These are phyloP conservation scores for Carcharodon carcharias DNA, from an alignment of 2,797 vertebrate genomes.

Conservation along the genomic window DNA sequence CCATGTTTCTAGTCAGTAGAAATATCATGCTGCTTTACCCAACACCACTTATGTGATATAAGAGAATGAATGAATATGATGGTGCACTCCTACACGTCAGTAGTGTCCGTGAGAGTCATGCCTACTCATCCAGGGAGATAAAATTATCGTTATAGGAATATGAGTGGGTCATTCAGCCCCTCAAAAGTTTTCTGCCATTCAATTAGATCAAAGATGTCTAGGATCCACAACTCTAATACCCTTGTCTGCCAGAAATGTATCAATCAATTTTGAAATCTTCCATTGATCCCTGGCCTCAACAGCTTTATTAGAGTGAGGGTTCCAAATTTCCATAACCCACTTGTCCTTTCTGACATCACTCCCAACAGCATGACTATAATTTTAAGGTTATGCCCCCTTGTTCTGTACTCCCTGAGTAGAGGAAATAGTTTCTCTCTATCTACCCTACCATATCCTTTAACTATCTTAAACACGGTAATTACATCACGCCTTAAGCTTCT, in stretches of 20 bases:
- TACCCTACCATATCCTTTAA: neutral
- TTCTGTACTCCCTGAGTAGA: neutral
- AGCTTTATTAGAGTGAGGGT: no score
- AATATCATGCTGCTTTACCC: no score
- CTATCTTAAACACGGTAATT: neutral
- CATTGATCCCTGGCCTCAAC: neutral
- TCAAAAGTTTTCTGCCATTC: neutral
- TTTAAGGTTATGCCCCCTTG: neutral
- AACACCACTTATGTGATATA: no score
- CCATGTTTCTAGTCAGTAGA: neutral
- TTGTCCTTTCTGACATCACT: neutral
- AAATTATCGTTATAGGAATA: neutral
- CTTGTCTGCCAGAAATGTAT: no score
- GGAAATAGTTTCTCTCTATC: neutral
- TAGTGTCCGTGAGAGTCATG: neutral
- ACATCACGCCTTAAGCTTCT: neutral
- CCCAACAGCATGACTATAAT: neutral
- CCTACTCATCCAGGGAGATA: neutral
- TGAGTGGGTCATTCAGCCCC: neutral
- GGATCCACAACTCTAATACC: neutral
- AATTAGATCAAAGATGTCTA: neutral
- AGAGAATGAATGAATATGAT: neutral
- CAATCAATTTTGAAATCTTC: neutral
- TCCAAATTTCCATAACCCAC: neutral
- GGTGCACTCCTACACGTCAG: neutral